These are phyloP conservation scores for Manis pentadactyla DNA, from an alignment of 2,797 vertebrate genomes.

Conservation along the genomic window DNA sequence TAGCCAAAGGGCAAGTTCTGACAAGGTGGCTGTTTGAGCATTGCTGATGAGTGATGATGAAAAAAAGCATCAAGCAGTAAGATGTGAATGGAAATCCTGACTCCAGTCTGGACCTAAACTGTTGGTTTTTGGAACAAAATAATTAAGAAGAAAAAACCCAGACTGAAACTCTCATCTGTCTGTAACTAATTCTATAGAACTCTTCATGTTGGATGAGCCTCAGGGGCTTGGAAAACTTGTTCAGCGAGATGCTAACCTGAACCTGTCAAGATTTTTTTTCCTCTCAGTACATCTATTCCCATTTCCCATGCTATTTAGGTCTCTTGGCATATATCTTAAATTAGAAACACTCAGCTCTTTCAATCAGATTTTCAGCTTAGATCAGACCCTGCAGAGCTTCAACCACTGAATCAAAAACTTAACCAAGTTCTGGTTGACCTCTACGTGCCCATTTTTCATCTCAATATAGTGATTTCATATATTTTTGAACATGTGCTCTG, in stretches of 20 bases:
- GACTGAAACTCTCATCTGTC: not conserved
- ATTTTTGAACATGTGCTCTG: not conserved
- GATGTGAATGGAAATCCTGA: not conserved
- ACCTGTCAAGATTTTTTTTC: conserved; percentile 37
- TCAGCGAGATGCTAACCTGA: conserved; percentile 44
- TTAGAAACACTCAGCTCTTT: conserved; percentile 65
- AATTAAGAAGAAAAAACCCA: not conserved
- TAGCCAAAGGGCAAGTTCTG: conserved; percentile 54
- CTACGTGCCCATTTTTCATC: not conserved
- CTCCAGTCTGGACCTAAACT: not conserved
- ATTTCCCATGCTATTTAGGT: conserved; percentile 43
- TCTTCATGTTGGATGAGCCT: not conserved
- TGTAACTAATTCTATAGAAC: not conserved
- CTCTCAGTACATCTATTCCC: not conserved
- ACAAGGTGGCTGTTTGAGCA: conserved; percentile 23
- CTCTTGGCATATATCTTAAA: conserved; percentile 58
- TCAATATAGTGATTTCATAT: not conserved
- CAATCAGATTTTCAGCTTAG: conserved; percentile 49
- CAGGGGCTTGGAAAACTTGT: conserved; percentile 21
- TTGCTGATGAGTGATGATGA: not conserved
- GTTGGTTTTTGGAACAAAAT: conserved; percentile 41
- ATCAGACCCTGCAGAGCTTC: not conserved
- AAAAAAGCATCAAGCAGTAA: not conserved
- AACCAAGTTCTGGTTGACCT: not conserved
- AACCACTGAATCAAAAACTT: not conserved